Conservation (phyloP, 2,113 vertebrate species). For the Alouatta palliata region DNA sequence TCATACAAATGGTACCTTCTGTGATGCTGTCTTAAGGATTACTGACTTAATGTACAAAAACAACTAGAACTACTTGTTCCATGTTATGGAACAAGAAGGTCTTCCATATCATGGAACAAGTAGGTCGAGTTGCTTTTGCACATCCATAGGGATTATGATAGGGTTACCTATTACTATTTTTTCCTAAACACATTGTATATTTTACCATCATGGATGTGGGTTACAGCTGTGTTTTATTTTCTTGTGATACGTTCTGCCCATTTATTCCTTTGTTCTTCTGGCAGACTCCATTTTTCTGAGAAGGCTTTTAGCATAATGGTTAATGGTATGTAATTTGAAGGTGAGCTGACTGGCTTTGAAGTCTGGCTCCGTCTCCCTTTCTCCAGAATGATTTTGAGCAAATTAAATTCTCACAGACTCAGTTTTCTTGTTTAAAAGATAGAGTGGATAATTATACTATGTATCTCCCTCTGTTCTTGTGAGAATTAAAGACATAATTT, state of each 20-base stretch:
- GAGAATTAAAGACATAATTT: constrained; percentile 26
- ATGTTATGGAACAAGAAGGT: too few relatives aligned
- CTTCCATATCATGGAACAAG: too few relatives aligned
- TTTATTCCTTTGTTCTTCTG: not conserved
- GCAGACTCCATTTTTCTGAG: not conserved
- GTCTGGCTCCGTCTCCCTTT: not conserved
- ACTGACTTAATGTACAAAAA: not conserved
- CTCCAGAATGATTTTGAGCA: not conserved
- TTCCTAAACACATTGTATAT: not conserved
- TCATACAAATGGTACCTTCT: not conserved
- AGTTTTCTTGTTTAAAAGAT: constrained; percentile 12
- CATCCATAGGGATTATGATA: not conserved
- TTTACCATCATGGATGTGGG: not conserved
- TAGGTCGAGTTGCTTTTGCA: too few relatives aligned
- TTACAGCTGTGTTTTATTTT: not conserved
- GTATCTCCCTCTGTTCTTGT: not conserved
- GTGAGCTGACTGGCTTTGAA: not conserved
- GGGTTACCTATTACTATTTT: not conserved
- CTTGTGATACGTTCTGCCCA: not conserved
- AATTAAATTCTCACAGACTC: not conserved
- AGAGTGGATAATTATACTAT: not conserved
- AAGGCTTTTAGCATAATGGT: not conserved
- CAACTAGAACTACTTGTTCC: not conserved
- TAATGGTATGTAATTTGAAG: constrained; percentile 1
- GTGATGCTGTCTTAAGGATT: not conserved